Base-by-base conservation (phyloP, 2,888 invertebrate genomes). In the Cantharis nigra region DNA sequence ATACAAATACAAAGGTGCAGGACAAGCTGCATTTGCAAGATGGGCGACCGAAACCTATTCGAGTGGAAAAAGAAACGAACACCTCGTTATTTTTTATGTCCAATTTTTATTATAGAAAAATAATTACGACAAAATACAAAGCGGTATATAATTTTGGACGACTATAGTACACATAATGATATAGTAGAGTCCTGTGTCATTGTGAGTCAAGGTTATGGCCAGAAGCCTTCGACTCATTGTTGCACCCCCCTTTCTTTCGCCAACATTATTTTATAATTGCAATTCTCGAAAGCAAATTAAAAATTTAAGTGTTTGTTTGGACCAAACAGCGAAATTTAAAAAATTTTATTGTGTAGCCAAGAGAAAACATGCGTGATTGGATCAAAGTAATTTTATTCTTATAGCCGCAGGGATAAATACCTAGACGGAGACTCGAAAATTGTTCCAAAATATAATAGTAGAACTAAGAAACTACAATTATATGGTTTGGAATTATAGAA, bases 41-140 rank as follows among this genome's bases (percentile, higher is more conserved):
- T 75, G 77, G 76, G 70, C 78, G 81, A 81, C 80, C 80, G 81
- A 80, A 74, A 72, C 74, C 81, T 81, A 82, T 81, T 81, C 81
- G 74, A 79, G 80, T 80, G 80, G 74, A 81, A 80, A 76, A 74
- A 79, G 80, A 23, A 20, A 84, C 84, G 83, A 83, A 85, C 84
- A 85, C 83, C 84, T 84, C 81, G 85, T 85, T 85, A 84, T 85
- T 85, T 85, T 84, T 84, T 83, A 82, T 83, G 79, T 80, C 81
- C 82, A 81, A 83, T 82, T 84, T 82, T 84, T 67, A 83, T 82
- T 85, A 86, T 86, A 85, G 86, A 84, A 85, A 86, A 87, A 85
- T 86, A 86, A 87, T 87, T 86, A 86, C 85, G 85, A 85, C 86
- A 86, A 87, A 87, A 87, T 85, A 84, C 80, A 82, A 80, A 82